Evolutionary conservation across 2,888 invertebrate genomes (phyloP).

Genomic region (Dichetophora obliterata): DNA sequence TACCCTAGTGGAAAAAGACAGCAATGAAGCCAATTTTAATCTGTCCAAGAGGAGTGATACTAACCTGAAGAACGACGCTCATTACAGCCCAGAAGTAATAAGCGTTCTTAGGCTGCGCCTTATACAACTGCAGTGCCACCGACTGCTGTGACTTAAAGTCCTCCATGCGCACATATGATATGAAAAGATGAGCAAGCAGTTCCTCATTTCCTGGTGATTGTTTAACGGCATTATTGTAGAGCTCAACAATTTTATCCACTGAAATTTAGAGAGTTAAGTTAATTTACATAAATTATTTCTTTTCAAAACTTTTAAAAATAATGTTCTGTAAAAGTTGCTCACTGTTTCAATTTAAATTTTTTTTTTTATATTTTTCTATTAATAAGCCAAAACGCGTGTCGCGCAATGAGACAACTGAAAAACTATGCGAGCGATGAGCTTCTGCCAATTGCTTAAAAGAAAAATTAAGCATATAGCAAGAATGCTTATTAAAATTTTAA

Average conservation of each 20-base stretch:
- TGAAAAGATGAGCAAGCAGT: conserved; percentile 92
- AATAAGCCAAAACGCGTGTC: neutral
- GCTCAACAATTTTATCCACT: conserved; percentile 90
- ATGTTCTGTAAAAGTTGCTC: conserved; percentile 9
- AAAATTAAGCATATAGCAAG: neutral
- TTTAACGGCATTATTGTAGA: conserved; percentile 91
- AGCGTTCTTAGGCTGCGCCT: conserved; percentile 91
- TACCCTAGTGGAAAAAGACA: conserved; percentile 59
- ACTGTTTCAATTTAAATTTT: conserved; percentile 13
- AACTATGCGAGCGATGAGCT: conserved; percentile 16
- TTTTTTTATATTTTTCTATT: conserved; percentile 14
- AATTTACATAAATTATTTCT: neutral
- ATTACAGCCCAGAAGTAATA: conserved; percentile 99
- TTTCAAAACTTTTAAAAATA: neutral
- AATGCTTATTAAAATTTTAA: neutral
- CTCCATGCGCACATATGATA: conserved; percentile 92
- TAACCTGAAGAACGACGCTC: conserved; percentile 94
- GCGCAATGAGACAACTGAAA: neutral
- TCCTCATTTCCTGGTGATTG: conserved; percentile 91
- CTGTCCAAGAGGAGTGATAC: conserved; percentile 6
- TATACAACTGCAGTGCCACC: conserved; percentile 90
- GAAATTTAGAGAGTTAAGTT: conserved; percentile 1
- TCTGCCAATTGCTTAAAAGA: conserved; percentile 21
- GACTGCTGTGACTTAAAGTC: conserved; percentile 93
- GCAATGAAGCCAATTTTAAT: neutral